Conservation (phyloP, 2,888 invertebrate species). For the Cheilosia grossa region DNA sequence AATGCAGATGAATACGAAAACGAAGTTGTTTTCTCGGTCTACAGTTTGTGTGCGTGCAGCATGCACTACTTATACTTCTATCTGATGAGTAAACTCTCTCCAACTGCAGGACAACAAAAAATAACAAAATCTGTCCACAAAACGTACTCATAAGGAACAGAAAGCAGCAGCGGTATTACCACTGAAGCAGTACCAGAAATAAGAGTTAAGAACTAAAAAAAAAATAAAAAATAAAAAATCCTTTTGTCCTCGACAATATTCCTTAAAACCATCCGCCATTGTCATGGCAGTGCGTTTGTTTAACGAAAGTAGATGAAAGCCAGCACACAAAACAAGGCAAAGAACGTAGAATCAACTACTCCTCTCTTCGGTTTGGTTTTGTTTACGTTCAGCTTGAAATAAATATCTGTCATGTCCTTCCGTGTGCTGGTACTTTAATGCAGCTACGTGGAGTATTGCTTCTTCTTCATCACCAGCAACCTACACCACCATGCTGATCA, state of each 20-base stretch:
- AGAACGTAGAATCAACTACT: conserved; percentile 53
- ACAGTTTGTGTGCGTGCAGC: conserved; percentile 15
- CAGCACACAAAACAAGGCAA: conserved; percentile 15
- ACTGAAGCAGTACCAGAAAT: conserved; percentile 43
- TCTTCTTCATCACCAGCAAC: neutral
- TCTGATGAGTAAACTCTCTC: conserved; percentile 60
- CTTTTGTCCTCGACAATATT: conserved; percentile 70
- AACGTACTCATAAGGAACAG: conserved; percentile 56
- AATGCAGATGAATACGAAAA: conserved; percentile 68
- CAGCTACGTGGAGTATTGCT: conserved; percentile 35
- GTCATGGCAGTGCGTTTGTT: conserved; percentile 67
- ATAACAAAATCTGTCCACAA: conserved; percentile 40
- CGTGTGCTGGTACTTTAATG: conserved; percentile 57
- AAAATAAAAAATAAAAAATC: conserved; percentile 46
- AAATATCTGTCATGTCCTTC: conserved; percentile 73
- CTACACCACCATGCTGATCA: neutral
- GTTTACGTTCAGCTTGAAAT: conserved; percentile 69
- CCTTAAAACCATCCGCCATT: conserved; percentile 68
- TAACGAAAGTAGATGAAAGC: conserved; percentile 42
- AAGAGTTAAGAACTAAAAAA: conserved; percentile 23
- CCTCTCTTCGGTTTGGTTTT: conserved; percentile 50
- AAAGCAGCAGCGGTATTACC: conserved; percentile 13
- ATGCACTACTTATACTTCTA: conserved; percentile 48
- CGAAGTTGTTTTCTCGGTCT: conserved; percentile 58
- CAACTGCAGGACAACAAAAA: conserved; percentile 7